Evolutionary conservation across 2,113 vertebrate species (phyloP), one percentile per base, ranked within the genome.

Genomic region (Phalacrocorax aristotelis): DNA sequence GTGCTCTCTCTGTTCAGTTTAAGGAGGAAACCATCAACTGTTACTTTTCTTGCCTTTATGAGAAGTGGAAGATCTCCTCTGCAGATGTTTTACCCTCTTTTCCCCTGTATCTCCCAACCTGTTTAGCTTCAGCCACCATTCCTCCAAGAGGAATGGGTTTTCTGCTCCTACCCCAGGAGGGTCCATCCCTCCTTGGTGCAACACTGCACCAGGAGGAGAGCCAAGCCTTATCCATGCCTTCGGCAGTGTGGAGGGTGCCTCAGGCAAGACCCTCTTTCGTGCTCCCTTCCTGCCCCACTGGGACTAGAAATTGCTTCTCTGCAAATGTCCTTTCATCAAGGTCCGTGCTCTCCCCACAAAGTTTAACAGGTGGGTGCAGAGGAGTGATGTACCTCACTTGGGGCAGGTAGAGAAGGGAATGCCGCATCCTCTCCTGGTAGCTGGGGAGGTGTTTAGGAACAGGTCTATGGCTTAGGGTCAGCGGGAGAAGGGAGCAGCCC

Each of bases 311-410:
- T 13, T 51, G 19, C 16, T 29, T 7, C 17, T 68, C 25, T 70
- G 71, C 32, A 42, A 71, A 23, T 1, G 2, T 36, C 29, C 19
- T 64, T 68, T 51, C 38, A 29, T n/a, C 48, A 7, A 34, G 44
- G 7, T 38, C 44, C 0, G 0, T 42, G 26, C 11, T 46, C 58
- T 65, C 21, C 27, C 19, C 25, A 17, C 3, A 2, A 6, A 40
- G 21, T 48, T 48, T 15, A 52, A 34, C 32, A 66, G 61, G 48
- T 12, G 29, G 40, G 30, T 26, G 26, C 49, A 36, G 62, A 84
- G 49, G 38, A 72, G 15, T 0, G 2, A 18, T 4, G 30, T 32
- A 7, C 40, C 11, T 58, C 36, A 5, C 19, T n/a, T 2, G 4
- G 30, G 57, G 23, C 26, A 66, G 69, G n/a, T 1, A n/a, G 69